Conservation (phyloP, 2,113 vertebrate species). For the Myotis brandtii region DNA sequence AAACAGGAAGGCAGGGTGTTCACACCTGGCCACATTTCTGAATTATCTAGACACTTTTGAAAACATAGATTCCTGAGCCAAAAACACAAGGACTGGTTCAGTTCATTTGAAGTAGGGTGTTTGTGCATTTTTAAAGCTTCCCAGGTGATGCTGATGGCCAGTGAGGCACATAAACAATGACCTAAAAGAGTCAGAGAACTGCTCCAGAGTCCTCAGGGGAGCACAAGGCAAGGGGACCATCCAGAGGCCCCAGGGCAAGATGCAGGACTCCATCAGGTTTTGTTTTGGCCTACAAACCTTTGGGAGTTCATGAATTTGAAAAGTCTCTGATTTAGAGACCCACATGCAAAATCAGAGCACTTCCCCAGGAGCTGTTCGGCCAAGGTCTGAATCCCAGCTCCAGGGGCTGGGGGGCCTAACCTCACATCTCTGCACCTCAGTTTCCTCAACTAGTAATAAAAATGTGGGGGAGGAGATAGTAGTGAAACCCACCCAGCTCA, state of each 20-base stretch:
- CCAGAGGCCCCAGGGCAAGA: not conserved
- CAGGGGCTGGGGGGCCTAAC: not conserved
- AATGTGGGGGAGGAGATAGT: not conserved
- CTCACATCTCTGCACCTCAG: not conserved
- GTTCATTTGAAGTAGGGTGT: not conserved
- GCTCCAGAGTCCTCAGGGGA: not conserved
- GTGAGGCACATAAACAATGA: not conserved
- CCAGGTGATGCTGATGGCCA: not conserved
- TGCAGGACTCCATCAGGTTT: not conserved
- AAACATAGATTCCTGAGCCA: not conserved
- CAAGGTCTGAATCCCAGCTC: not conserved
- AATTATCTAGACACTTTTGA: not conserved
- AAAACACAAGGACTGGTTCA: not conserved
- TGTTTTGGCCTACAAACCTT: not conserved
- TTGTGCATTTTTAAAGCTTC: not conserved
- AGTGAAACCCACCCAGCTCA: not conserved
- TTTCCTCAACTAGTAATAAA: not conserved
- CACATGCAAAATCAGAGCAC: not conserved
- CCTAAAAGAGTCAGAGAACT: not conserved
- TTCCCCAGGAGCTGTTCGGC: not conserved
- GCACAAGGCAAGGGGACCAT: not conserved
- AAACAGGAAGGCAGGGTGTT: not conserved
- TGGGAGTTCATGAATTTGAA: not conserved
- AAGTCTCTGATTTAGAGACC: not conserved
- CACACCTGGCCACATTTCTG: not conserved